phyloP scores from a whole-genome alignment of 1,140 invertebrate genomes.

The Phymorhynchus buccinoides region DNA sequence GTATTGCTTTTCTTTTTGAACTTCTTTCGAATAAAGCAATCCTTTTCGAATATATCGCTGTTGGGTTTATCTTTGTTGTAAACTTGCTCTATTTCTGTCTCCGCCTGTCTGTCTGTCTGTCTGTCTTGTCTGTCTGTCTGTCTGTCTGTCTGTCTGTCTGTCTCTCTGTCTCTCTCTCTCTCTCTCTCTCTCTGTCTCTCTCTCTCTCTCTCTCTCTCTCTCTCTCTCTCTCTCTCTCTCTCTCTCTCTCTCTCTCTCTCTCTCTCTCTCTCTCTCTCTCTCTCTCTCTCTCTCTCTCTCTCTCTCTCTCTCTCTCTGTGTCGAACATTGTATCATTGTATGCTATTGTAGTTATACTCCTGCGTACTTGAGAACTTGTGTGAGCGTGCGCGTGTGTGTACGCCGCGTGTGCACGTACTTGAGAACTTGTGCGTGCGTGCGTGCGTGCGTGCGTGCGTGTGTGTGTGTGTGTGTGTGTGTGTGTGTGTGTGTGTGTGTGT shows the following conservation, averaged over 20 bases:
- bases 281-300: no score
- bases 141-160: background rate
- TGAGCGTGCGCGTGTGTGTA: no score
- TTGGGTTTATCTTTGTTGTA: no score
- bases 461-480: background rate
- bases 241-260: background rate
- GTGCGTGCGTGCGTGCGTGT: slow-evolving; percentile 1
- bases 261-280: background rate
- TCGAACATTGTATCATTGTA: no score
- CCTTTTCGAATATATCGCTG: no score
- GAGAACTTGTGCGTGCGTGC: background rate
- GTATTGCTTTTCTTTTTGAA: no score
- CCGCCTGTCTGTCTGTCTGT: background rate
- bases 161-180: background rate
- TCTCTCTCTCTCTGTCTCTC: background rate
- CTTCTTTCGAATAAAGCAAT: no score
- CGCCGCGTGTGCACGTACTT: background rate
- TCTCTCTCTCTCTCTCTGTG: no score
- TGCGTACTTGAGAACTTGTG: no score
- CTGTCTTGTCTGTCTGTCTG: background rate
- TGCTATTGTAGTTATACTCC: no score
- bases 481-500: background rate
- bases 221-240: background rate
- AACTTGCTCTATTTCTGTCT: background rate
- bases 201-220: background rate